Evolutionary conservation across 1,140 invertebrate species (phyloP).

Genomic region (Sarcophaga peregrina): DNA sequence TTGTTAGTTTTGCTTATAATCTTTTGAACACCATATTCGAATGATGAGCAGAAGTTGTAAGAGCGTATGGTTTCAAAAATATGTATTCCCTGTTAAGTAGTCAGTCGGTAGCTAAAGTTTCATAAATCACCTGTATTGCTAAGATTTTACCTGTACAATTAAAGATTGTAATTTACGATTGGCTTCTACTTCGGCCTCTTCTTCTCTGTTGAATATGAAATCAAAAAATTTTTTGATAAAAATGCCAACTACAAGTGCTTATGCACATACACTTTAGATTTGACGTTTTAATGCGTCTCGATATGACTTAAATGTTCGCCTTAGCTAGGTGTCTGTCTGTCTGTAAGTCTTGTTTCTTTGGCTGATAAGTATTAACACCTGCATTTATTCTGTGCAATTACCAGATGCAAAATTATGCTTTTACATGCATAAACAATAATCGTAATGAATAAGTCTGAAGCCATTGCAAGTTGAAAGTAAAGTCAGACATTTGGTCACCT

Average conservation of each 20-base stretch:
- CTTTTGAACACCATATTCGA: background rate
- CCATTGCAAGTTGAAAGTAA: too few relatives aligned
- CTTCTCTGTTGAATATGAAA: too few relatives aligned
- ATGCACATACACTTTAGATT: background rate
- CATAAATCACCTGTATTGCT: constrained; percentile 1
- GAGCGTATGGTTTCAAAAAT: background rate
- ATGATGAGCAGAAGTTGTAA: background rate
- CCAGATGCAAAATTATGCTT: background rate
- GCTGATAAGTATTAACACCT: constrained; percentile 6
- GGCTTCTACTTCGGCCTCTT: background rate
- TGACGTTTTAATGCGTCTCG: background rate
- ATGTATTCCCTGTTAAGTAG: background rate
- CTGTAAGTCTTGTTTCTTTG: background rate
- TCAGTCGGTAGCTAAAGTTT: constrained; percentile 16
- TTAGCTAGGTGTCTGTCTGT: background rate
- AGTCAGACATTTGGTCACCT: too few relatives aligned
- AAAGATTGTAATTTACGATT: background rate
- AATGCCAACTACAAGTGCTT: too few relatives aligned
- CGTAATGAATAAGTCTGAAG: too few relatives aligned
- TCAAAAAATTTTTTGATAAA: too few relatives aligned
- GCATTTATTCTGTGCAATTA: background rate
- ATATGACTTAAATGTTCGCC: background rate
- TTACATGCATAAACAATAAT: background rate
- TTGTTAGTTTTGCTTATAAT: background rate
- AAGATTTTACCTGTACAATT: constrained; percentile 3